Evolutionary conservation across 2,113 vertebrate species (phyloP), one percentile per base, ranked within the genome.

Genomic region (Malurus alboscapulatus): DNA sequence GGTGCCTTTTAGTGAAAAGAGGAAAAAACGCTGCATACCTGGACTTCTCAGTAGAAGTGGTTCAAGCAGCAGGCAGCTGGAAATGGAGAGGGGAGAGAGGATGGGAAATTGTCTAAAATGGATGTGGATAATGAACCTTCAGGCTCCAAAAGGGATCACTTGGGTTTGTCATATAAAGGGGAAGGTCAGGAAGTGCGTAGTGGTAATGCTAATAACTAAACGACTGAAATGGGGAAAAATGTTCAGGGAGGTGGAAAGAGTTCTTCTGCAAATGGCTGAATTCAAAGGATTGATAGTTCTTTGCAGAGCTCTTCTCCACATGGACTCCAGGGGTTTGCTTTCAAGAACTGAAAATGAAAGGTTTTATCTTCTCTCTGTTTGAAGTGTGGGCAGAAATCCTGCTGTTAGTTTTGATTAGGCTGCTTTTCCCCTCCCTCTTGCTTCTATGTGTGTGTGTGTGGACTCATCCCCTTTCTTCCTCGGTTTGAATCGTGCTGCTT

Each of bases 361-460:
- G 79, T 68, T 93, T 88, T 86, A 71, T 91, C 90, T 92, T 62
- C 59, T 80, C 82, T 80, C 6, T 2, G 90, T 90, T 90, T 90
- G 85, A 94, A 96, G 85, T 80, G 34, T 21, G 68, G 90, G 83
- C 88, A 94, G 93, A 86, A 96, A 88, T 88, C 92, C 92, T 71
- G 75, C 96, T 95, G 90, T 63, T 95, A 78, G 79, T 92, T 93
- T 94, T 92, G 90, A 93, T 96, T 92, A 94, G 67, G 85, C 68
- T 77, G 79, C 72, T 90, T 96, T 84, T 26, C 42, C 54, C 48
- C 75, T 84, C 75, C 83, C 51, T 82, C 65, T 62, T 68, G 48
- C 65, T 81, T 75, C 75, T 45, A 2, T 62, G 36, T 65, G 63
- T 51, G 36, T 58, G 48, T 61, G 51, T 55, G 42, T 22, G 53